Evolutionary conservation across 2,888 invertebrate species (phyloP), one percentile per base, ranked within the genome.

Genomic region (Heliothis peltigera): DNA sequence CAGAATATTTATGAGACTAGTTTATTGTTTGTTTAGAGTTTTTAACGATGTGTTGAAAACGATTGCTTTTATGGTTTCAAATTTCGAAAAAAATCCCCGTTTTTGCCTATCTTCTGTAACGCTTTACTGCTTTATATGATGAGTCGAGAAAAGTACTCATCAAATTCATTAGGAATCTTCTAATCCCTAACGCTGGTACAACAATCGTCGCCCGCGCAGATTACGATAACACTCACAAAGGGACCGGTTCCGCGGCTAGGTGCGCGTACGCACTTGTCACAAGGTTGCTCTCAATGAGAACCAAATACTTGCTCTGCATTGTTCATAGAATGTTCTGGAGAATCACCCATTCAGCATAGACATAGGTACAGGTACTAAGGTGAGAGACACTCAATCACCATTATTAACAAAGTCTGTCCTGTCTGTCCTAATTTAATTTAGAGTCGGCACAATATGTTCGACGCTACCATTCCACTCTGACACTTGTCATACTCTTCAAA

Each of bases 251-350:
- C 22, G 39, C 47, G 19, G 48, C 75, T 54, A 39, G 64, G 43
- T 22, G 56, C 64, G 63, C 55, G 35, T 8, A 56, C 59, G 71
- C 77, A 74, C 77, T 66, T 71, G 65, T 28, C 52, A 25, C 74
- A 74, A 74, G 74, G 66, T 72, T 64, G 64, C 57, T 54, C 39
- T 58, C 48, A 53, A 53, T 49, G 42, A 60, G 59, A 43, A n/a
- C 56, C 21, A 75, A 18, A 19, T 32, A 46, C 32, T 61, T 48
- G 60, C 59, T 72, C 70, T 70, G 43, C 51, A 53, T 49, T 19
- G 7, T 46, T 35, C 7, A 18, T 12, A 28, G 7, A 8, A 7
- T 12, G 7, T 18, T 2, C 2, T 22, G 32, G 32, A 32, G 0
- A 32, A 32, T 32, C 32, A 28, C 10, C 2, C 3, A 2, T 32